A percentile compares a stretch with the other conserved stretches of the same genome.
phyloP scores from a whole-genome alignment of 2,888 invertebrate genomes.

The Parascotia fuliginaria region DNA sequence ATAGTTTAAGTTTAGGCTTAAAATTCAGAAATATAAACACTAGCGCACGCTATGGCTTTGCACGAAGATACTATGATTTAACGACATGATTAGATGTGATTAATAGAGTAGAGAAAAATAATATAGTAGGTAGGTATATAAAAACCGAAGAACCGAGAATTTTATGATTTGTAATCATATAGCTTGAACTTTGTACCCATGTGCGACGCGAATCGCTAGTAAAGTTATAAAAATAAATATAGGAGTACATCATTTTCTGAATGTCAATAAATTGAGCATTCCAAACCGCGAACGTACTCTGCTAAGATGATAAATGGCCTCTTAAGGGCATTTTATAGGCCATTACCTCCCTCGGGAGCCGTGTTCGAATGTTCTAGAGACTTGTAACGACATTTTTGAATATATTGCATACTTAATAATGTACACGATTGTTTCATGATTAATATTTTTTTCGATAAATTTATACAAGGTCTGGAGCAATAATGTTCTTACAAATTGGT shows the following conservation, averaged over 20 bases:
- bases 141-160: no score
- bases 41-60: no score
- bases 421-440: slow-evolving; percentile 43
- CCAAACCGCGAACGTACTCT: slow-evolving; percentile 26
- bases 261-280: slow-evolving; percentile 41
- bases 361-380: slow-evolving; percentile 37
- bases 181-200: no score
- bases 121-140: no score
- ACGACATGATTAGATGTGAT: no score
- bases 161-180: no score
- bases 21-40: no score
- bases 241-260: slow-evolving; percentile 17
- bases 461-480: slow-evolving; percentile 24
- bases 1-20: no score
- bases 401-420: slow-evolving; percentile 46
- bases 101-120: no score
- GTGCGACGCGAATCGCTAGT: no score
- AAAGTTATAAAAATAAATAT: slow-evolving; percentile 30
- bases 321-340: slow-evolving; percentile 49
- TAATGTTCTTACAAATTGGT: no score
- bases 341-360: slow-evolving; percentile 35
- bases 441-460: slow-evolving; percentile 35
- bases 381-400: slow-evolving; percentile 40
- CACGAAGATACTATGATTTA: no score
- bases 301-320: slow-evolving; percentile 47